Conservation (phyloP, 2,888 invertebrate species). For the Notodonta dromedarius region DNA sequence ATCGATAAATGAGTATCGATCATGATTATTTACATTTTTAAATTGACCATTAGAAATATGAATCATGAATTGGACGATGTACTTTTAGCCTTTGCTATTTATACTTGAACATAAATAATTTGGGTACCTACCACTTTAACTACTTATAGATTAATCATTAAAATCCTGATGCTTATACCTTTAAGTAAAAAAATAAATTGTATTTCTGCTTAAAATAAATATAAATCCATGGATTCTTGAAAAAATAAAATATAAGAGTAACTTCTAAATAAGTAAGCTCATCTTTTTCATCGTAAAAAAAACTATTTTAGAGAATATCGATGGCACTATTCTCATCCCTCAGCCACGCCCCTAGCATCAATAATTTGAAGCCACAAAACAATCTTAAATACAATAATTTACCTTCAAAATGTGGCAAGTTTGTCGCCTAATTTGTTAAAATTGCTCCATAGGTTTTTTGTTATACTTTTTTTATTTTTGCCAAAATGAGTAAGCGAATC, state of each 20-base stretch:
- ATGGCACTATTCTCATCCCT: constrained; percentile 39
- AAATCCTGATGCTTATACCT: no score
- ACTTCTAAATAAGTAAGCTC: no score
- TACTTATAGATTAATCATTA: no score
- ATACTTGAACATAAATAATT: no score
- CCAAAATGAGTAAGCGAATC: constrained; percentile 77
- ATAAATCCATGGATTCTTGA: no score
- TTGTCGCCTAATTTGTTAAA: constrained; percentile 82
- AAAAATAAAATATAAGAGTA: no score
- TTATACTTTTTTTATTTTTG: constrained; percentile 52
- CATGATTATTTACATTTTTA: constrained; percentile 5
- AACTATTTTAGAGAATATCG: constrained; percentile 15
- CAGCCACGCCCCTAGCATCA: constrained; percentile 54
- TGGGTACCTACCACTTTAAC: no score
- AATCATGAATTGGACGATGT: no score
- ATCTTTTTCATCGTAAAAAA: no score
- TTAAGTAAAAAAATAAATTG: no score
- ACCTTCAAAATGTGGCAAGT: constrained; percentile 69
- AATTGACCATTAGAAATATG: constrained; percentile 8
- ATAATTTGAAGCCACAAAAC: constrained; percentile 63
- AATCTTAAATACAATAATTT: constrained; percentile 68
- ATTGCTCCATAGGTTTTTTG: constrained; percentile 58
- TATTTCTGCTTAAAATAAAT: no score
- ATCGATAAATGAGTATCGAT: constrained; percentile 28
- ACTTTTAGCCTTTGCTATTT: no score